A percentile compares a stretch with the other conserved stretches of the same genome.
phyloP scores from a whole-genome alignment of 1,140 invertebrate genomes.

The Danaus plexippus region DNA sequence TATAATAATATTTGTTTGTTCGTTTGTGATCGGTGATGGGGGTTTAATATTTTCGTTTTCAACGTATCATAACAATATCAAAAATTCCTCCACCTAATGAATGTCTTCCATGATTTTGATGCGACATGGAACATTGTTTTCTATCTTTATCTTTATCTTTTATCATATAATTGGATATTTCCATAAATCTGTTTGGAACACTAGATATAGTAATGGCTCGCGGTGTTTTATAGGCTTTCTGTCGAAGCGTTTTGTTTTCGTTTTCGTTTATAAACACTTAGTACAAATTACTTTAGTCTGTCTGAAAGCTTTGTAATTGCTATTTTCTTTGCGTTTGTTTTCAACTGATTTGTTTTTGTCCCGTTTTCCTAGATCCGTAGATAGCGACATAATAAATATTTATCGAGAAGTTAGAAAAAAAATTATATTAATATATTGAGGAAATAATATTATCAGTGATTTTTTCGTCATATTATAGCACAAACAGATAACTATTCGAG shows the following conservation, averaged over 20 bases:
- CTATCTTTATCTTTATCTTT: conserved; percentile 8
- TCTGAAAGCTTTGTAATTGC: conserved; percentile 40
- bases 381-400: too few species aligned
- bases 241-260: too few species aligned
- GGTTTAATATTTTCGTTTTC: too few species aligned
- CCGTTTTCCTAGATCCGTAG: neutral
- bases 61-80: conserved; percentile 13
- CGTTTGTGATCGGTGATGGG: too few species aligned
- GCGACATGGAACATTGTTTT: conserved; percentile 20
- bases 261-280: conserved; percentile 13
- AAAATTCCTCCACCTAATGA: conserved; percentile 30
- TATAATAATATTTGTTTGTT: too few species aligned
- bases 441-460: conserved; percentile 21
- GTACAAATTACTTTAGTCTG: conserved; percentile 58
- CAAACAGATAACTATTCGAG: conserved; percentile 29
- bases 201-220: too few species aligned
- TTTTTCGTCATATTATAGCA: conserved; percentile 40
- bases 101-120: conserved; percentile 40
- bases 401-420: conserved; percentile 6
- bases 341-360: conserved; percentile 28
- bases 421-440: conserved; percentile 21
- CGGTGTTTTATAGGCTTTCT: too few species aligned
- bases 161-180: too few species aligned
- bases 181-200: too few species aligned
- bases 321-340: conserved; percentile 25